A percentile compares a stretch with the other conserved stretches of the same genome.
Conservation (phyloP, 2,797 vertebrate species). For the Mormyrops attenuatus region DNA sequence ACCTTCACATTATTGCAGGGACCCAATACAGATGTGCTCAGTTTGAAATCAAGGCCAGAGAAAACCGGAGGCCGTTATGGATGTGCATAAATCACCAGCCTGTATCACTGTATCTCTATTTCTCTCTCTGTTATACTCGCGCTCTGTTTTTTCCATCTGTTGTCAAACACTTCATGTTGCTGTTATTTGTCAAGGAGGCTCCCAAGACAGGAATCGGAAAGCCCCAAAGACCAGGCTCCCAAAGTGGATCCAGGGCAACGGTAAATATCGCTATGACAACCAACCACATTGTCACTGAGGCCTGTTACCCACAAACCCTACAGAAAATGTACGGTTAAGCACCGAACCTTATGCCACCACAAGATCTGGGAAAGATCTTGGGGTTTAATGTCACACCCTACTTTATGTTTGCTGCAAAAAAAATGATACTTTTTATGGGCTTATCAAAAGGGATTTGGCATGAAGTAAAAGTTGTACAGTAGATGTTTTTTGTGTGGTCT, state of each 20-base stretch:
- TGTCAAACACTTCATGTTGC: not conserved
- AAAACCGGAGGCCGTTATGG: not conserved
- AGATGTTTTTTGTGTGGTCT: constrained; percentile 30
- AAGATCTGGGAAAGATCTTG: constrained; percentile 11
- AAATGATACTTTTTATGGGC: constrained; percentile 8
- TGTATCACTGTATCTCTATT: not conserved
- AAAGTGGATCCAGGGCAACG: constrained; percentile 8
- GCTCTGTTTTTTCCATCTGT: not conserved
- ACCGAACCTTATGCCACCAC: not conserved
- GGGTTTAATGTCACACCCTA: not conserved
- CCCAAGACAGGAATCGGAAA: not conserved
- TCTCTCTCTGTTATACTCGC: not conserved
- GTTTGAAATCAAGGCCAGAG: not conserved
- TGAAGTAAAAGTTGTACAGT: not conserved
- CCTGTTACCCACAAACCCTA: not conserved
- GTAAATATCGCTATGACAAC: constrained; percentile 10
- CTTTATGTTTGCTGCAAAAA: not conserved
- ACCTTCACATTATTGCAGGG: not conserved
- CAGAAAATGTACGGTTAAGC: not conserved
- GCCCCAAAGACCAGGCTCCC: not conserved
- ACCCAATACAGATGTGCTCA: constrained; percentile 26
- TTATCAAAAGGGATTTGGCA: not conserved
- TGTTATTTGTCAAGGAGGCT: not conserved
- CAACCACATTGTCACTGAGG: not conserved
- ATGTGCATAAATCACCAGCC: not conserved